phyloP scores from a whole-genome alignment of 2,888 invertebrate genomes.

The Dryadula phaetusa region DNA sequence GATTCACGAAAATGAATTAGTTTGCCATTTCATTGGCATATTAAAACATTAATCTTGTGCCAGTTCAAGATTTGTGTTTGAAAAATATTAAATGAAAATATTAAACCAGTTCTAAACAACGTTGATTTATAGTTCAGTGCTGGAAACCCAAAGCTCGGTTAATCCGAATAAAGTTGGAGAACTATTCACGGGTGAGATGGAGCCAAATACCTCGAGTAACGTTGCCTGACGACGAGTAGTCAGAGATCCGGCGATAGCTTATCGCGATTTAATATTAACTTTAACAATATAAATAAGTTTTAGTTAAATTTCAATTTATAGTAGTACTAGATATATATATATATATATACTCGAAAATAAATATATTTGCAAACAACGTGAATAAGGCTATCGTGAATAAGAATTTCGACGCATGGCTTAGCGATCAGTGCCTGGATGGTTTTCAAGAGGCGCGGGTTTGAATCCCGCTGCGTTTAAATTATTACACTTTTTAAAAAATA shows the following conservation, averaged over 20 bases:
- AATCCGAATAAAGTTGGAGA: slow-evolving; percentile 62
- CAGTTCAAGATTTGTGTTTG: slow-evolving; percentile 22
- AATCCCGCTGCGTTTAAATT: too few relatives aligned
- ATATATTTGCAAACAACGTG: too few relatives aligned
- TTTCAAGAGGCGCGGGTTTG: too few relatives aligned
- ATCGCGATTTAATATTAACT: slow-evolving; percentile 4
- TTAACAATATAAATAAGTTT: not conserved
- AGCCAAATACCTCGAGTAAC: slow-evolving; percentile 62
- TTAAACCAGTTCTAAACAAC: slow-evolving; percentile 21
- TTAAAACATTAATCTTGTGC: slow-evolving; percentile 28
- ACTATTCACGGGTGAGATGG: slow-evolving; percentile 64
- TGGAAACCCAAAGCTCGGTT: slow-evolving; percentile 31
- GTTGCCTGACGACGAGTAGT: slow-evolving; percentile 37
- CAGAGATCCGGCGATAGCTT: slow-evolving; percentile 26
- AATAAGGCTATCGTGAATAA: too few relatives aligned
- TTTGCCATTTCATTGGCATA: slow-evolving; percentile 19
- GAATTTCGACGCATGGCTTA: too few relatives aligned
- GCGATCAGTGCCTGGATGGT: too few relatives aligned
- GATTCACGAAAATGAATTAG: slow-evolving; percentile 9
- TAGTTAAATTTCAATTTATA: too few relatives aligned
- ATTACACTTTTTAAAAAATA: too few relatives aligned
- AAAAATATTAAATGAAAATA: slow-evolving; percentile 26
- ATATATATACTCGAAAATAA: too few relatives aligned
- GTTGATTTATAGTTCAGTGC: slow-evolving; percentile 28
- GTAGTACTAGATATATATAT: too few relatives aligned